Percentiles rank a stretch among this genome's conserved stretches.
These are phyloP conservation scores for Odontophorus gujanensis DNA, from an alignment of 2,113 vertebrate genomes.

Conservation along the genomic window DNA sequence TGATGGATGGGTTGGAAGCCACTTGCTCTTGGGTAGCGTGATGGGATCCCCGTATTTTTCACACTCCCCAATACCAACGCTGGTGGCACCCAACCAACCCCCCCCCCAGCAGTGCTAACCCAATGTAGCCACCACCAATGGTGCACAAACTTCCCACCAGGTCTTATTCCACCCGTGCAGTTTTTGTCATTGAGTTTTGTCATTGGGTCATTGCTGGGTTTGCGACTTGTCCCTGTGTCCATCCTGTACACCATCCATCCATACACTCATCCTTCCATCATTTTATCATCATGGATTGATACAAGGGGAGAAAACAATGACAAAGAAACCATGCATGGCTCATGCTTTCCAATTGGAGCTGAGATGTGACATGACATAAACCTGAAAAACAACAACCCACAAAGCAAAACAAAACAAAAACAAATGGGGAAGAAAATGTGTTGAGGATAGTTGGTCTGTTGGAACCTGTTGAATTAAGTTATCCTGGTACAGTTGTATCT, in stretches of 20 bases:
- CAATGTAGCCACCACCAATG: not conserved
- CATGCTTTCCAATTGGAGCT: not conserved
- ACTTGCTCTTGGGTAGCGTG: not conserved
- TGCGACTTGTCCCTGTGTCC: constrained; percentile 30
- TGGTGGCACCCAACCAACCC: too few species aligned
- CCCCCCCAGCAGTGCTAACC: not conserved
- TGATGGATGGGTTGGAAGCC: not conserved
- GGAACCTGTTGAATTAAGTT: constrained; percentile 55
- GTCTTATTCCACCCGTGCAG: not conserved
- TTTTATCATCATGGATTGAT: not conserved
- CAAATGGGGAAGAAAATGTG: not conserved
- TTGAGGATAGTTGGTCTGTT: constrained; percentile 64
- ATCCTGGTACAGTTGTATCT: constrained; percentile 75
- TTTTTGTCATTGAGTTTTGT: not conserved
- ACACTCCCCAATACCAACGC: not conserved
- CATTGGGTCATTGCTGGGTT: not conserved
- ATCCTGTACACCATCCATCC: not conserved
- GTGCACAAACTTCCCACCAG: constrained; percentile 13
- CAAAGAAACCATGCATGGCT: not conserved
- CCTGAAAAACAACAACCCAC: not conserved
- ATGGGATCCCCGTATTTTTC: not conserved
- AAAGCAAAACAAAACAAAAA: not conserved
- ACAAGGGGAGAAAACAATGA: not conserved
- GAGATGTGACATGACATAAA: not conserved
- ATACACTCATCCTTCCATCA: not conserved